Conservation (phyloP, 2,888 invertebrate genomes). For the Protophormia terraenovae region DNA sequence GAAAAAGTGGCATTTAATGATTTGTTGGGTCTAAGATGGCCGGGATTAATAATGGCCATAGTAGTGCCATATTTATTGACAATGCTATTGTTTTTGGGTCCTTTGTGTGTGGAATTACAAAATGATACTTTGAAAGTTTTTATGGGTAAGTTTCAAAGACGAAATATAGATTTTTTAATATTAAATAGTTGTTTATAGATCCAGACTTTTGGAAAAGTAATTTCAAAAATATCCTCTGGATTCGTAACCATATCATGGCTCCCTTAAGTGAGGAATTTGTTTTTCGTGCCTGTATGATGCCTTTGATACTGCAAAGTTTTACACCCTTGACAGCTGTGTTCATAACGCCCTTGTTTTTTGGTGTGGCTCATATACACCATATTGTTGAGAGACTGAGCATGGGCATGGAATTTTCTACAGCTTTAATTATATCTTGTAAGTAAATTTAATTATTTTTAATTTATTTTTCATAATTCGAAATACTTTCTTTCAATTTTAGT, state of each 20-base stretch:
- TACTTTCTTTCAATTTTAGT: constrained; percentile 81
- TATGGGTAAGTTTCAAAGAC: constrained; percentile 82
- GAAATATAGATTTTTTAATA: not conserved
- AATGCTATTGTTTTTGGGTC: constrained; percentile 91
- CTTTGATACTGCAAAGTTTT: constrained; percentile 92
- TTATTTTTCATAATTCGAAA: not conserved
- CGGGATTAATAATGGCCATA: constrained; percentile 88
- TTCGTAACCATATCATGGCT: constrained; percentile 94
- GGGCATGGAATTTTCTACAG: constrained; percentile 87
- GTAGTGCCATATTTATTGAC: constrained; percentile 90
- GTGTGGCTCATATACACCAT: constrained; percentile 96
- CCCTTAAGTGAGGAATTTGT: constrained; percentile 98
- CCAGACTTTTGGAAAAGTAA: constrained; percentile 88
- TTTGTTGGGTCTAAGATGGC: constrained; percentile 88
- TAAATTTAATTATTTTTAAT: constrained; percentile 64
- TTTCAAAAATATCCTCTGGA: constrained; percentile 89
- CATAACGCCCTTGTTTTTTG: constrained; percentile 94
- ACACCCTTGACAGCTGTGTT: constrained; percentile 89
- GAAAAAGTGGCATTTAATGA: constrained; percentile 85
- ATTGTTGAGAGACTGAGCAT: constrained; percentile 89
- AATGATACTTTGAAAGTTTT: constrained; percentile 87
- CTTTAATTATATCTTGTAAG: constrained; percentile 88
- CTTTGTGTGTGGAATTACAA: constrained; percentile 87
- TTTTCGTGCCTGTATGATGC: constrained; percentile 97
- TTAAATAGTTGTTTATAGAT: constrained; percentile 84